phyloP scores from a whole-genome alignment of 2,888 invertebrate species.

The Tipula lateralis region DNA sequence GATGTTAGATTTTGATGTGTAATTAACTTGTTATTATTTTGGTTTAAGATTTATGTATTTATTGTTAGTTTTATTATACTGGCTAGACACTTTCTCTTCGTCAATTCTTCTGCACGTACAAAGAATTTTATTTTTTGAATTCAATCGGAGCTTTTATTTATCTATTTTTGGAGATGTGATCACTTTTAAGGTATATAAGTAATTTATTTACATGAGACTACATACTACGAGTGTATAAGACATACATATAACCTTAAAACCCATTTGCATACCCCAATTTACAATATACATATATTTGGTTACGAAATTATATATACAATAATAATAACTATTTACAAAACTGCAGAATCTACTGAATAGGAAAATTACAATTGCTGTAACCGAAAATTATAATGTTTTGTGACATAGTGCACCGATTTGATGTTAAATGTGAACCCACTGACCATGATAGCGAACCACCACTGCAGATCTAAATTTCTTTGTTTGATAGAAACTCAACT shows the following conservation, averaged over 20 bases:
- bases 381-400: no score
- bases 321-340: neutral
- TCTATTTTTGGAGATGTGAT: neutral
- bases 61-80: neutral
- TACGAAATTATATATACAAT: neutral
- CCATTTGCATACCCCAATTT: neutral
- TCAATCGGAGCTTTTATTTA: neutral
- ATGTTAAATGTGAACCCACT: no score
- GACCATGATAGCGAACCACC: no score
- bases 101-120: neutral
- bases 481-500: no score
- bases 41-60: neutral
- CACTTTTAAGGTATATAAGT: neutral
- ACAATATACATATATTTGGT: neutral
- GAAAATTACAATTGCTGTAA: neutral
- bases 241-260: neutral
- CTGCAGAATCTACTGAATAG: neutral
- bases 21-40: conserved; percentile 8
- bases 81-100: conserved; percentile 15
- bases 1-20: no score
- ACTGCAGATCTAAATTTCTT: no score
- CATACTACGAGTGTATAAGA: neutral
- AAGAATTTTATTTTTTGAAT: neutral
- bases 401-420: neutral
- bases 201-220: neutral